These are phyloP conservation scores for Brachionus sp. DNA, from an alignment of 1,140 invertebrate species.

Conservation along the genomic window DNA sequence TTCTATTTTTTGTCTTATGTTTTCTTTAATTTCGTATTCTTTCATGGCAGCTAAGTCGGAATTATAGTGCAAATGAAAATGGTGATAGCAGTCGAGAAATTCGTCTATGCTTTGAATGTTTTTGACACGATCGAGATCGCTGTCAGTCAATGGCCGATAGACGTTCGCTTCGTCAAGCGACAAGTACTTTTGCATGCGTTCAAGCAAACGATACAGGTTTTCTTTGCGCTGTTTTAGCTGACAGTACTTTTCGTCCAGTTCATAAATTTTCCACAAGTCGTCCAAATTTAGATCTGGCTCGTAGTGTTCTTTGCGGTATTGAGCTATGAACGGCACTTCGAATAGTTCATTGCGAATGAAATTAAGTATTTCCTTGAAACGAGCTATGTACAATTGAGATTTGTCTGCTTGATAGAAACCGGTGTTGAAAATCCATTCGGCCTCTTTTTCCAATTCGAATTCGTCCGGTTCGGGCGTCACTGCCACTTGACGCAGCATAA, in stretches of 20 bases:
- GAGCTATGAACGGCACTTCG: slow-evolving; percentile 90
- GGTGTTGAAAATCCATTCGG: slow-evolving; percentile 91
- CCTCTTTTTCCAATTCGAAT: slow-evolving; percentile 84
- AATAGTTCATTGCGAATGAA: slow-evolving; percentile 47
- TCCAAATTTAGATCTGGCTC: slow-evolving; percentile 88
- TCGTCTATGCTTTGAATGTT: not conserved
- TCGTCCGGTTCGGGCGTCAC: slow-evolving; percentile 69
- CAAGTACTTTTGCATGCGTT: slow-evolving; percentile 88
- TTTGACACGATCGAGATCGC: not conserved
- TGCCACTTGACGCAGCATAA: slow-evolving; percentile 72
- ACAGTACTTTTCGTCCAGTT: slow-evolving; percentile 77
- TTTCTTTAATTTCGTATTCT: slow-evolving; percentile 50
- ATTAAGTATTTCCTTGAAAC: not conserved
- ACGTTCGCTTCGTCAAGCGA: slow-evolving; percentile 61
- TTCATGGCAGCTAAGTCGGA: slow-evolving; percentile 32
- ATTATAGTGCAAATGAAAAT: slow-evolving; percentile 37
- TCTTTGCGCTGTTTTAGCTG: slow-evolving; percentile 63
- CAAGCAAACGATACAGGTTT: slow-evolving; percentile 75
- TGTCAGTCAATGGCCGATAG: not conserved
- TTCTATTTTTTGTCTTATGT: slow-evolving; percentile 76
- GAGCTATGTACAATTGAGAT: not conserved
- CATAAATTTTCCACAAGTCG: slow-evolving; percentile 94
- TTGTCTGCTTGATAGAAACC: slow-evolving; percentile 65
- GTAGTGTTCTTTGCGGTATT: slow-evolving; percentile 96
- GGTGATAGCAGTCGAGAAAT: not conserved